Evolutionary conservation across 2,888 invertebrate genomes (phyloP).

Genomic region (Netelia melanura): DNA sequence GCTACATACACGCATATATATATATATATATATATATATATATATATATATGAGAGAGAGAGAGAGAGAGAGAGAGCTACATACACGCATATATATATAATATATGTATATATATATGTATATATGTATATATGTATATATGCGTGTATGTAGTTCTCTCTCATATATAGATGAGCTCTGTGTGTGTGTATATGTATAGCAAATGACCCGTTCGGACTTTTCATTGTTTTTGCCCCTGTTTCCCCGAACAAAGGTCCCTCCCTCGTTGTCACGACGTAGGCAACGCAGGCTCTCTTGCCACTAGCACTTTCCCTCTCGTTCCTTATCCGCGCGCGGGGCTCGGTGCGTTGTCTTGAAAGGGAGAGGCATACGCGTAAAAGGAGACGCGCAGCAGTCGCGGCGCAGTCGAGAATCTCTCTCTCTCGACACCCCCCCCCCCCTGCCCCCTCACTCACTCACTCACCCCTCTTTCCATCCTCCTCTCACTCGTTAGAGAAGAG

Average conservation of each 20-base stretch:
- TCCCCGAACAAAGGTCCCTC: neutral
- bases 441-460: neutral
- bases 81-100: too few species aligned
- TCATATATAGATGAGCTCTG: too few species aligned
- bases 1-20: too few species aligned
- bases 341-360: neutral
- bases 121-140: neutral
- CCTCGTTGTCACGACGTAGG: neutral
- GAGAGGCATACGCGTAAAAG: constrained; percentile 50
- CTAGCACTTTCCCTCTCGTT: constrained; percentile 13
- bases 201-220: constrained; percentile 16
- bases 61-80: too few species aligned
- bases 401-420: constrained; percentile 71
- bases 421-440: neutral
- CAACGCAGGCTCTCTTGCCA: neutral
- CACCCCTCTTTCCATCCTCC: constrained; percentile 9
- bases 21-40: neutral
- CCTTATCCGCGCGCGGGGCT: neutral
- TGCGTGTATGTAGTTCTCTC: too few species aligned
- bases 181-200: neutral
- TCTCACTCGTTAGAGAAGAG: constrained; percentile 69
- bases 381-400: constrained; percentile 74
- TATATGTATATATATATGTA: neutral
- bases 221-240: constrained; percentile 44
- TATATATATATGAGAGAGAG: neutral